Evolutionary conservation across 2,888 invertebrate species (phyloP).

Genomic region (Ephialtes manifestator): DNA sequence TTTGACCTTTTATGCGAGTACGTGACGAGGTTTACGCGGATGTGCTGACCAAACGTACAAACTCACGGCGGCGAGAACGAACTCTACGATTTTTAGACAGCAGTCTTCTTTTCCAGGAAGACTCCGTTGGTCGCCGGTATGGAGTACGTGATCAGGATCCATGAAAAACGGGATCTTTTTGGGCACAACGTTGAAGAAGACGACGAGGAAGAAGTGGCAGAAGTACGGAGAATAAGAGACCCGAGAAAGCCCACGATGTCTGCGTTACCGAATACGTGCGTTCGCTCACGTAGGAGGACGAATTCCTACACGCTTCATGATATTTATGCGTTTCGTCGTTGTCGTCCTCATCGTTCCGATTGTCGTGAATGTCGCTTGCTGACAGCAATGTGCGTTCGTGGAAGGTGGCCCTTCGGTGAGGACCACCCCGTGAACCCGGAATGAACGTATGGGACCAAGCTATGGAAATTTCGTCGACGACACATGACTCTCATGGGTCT

Average conservation of each 20-base stretch:
- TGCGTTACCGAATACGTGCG: conserved; percentile 61
- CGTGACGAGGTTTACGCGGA: conserved; percentile 51
- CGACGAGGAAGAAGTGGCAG: conserved; percentile 9
- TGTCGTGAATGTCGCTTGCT: conserved; percentile 19
- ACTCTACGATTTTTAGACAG: conserved; percentile 52
- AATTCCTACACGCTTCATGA: conserved; percentile 64
- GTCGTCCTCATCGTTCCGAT: conserved; percentile 42
- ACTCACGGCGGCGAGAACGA: neutral
- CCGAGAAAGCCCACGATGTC: conserved; percentile 47
- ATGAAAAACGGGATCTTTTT: conserved; percentile 60
- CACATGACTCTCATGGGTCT: conserved; percentile 35
- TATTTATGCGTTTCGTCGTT: conserved; percentile 68
- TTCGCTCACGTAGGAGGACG: conserved; percentile 59
- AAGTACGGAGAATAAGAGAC: conserved; percentile 19
- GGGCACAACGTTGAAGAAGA: conserved; percentile 27
- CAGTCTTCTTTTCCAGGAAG: conserved; percentile 59
- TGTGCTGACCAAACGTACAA: conserved; percentile 33
- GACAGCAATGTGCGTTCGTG: conserved; percentile 34
- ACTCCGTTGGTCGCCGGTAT: conserved; percentile 30
- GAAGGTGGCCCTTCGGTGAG: conserved; percentile 36
- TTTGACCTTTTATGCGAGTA: conserved; percentile 45
- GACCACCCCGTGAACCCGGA: conserved; percentile 53
- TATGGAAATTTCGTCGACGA: conserved; percentile 26
- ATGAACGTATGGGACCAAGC: neutral
- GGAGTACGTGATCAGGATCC: conserved; percentile 72